phyloP scores from a whole-genome alignment of 1,140 invertebrate species.

The Lepidotrigona ventralis region DNA sequence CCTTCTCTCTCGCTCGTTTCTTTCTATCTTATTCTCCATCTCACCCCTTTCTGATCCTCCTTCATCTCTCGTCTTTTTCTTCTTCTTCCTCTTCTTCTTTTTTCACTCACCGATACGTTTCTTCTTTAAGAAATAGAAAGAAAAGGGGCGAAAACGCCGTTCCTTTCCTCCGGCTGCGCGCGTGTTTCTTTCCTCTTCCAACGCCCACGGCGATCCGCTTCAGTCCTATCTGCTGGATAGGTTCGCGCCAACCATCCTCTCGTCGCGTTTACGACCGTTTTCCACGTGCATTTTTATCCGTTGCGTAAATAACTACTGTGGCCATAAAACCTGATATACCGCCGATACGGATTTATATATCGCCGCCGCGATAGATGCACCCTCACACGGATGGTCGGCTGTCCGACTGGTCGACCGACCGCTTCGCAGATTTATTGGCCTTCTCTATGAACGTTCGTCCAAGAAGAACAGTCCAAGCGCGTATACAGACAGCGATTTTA shows the following conservation, averaged over 20 bases:
- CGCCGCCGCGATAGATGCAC: conserved; percentile 64
- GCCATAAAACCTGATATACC: conserved; percentile 75
- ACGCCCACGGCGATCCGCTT: neutral
- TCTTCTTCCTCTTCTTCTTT: neutral
- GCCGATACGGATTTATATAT: conserved; percentile 74
- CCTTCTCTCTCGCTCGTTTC: conserved; percentile 29
- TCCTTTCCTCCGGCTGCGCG: neutral
- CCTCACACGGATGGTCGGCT: conserved; percentile 49
- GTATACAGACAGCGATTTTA: conserved; percentile 18
- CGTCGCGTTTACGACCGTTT: conserved; percentile 70
- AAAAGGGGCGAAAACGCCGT: neutral
- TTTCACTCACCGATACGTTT: neutral
- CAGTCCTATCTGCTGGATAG: conserved; percentile 1
- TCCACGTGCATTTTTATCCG: conserved; percentile 73
- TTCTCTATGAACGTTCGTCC: conserved; percentile 43
- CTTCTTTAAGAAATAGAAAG: conserved; percentile 2
- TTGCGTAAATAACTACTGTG: conserved; percentile 74
- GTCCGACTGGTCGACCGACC: conserved; percentile 22
- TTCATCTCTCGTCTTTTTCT: neutral
- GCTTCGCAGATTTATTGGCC: conserved; percentile 62
- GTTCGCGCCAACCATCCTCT: conserved; percentile 34
- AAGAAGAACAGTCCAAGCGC: conserved; percentile 29
- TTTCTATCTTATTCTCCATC: neutral
- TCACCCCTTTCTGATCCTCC: neutral
- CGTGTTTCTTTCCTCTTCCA: neutral